Conservation (phyloP, 1,140 invertebrate species). For the Centruroides sculpturatus region DNA sequence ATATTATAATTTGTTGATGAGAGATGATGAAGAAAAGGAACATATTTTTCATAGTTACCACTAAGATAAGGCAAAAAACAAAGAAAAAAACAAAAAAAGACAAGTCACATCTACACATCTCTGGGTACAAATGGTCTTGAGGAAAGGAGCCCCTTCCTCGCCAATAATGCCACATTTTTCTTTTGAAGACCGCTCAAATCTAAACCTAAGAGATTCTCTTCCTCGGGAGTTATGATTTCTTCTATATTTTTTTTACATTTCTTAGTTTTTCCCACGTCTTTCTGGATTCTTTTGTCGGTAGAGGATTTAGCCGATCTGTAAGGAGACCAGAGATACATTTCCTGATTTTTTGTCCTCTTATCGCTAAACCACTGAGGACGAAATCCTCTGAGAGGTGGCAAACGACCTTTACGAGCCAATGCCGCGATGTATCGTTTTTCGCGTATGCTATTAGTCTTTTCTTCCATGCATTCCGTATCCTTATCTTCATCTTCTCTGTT, state of each 20-base stretch:
- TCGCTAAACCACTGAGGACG: not conserved
- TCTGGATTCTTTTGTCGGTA: too few species aligned
- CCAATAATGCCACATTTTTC: not conserved
- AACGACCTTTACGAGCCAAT: conserved; percentile 6
- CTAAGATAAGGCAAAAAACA: too few species aligned
- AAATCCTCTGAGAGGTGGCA: not conserved
- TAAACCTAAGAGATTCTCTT: too few species aligned
- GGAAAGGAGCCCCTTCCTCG: not conserved
- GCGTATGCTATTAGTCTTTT: not conserved
- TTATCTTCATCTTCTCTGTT: not conserved
- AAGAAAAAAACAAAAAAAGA: too few species aligned
- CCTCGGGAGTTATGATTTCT: too few species aligned
- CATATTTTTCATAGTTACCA: too few species aligned
- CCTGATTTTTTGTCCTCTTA: not conserved
- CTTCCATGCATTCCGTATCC: not conserved
- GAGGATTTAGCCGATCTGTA: too few species aligned
- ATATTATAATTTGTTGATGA: too few species aligned
- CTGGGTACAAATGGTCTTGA: too few species aligned
- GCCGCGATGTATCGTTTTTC: conserved; percentile 11
- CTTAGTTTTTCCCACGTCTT: not conserved
- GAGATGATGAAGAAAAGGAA: too few species aligned
- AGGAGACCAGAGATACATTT: not conserved
- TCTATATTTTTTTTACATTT: not conserved
- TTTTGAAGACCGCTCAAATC: not conserved
- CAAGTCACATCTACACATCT: too few species aligned